Conservation (phyloP, 2,797 vertebrate genomes). For the Leptodactylus fallax region DNA sequence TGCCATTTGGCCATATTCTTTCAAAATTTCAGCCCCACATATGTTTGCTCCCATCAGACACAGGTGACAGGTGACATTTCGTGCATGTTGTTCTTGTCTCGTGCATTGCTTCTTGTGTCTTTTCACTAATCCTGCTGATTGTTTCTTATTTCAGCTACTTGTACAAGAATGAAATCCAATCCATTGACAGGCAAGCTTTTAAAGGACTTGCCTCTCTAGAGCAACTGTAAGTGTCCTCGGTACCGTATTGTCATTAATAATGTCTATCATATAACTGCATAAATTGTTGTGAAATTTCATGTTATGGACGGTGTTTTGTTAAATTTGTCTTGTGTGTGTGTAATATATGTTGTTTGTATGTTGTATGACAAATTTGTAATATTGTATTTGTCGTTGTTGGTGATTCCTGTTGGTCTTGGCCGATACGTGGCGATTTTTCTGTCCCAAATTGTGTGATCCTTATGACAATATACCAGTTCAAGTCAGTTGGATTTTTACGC, state of each 20-base stretch:
- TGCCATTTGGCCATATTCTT: background rate
- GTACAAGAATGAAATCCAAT: conserved; percentile 99
- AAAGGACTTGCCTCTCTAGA: conserved; percentile 99
- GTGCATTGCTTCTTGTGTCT: conserved; percentile 69
- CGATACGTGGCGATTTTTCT: background rate
- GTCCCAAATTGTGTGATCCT: background rate
- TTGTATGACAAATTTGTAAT: background rate
- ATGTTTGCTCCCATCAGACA: background rate
- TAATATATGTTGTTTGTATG: background rate
- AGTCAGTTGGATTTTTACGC: background rate
- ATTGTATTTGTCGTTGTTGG: background rate
- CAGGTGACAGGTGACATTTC: background rate
- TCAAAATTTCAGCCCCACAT: background rate
- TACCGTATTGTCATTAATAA: background rate
- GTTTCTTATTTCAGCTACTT: conserved; percentile 99
- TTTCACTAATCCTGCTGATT: conserved; percentile 88
- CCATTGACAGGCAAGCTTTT: conserved; percentile 99
- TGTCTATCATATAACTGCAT: background rate
- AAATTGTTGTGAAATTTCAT: background rate
- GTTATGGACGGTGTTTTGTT: background rate
- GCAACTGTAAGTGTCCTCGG: conserved; percentile 96
- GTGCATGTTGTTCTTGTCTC: background rate
- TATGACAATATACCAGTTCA: too few species aligned
- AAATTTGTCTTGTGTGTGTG: background rate
- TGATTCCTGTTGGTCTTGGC: background rate